Evolutionary conservation across 1,140 invertebrate genomes (phyloP).

Genomic region (Mercenaria mercenaria): DNA sequence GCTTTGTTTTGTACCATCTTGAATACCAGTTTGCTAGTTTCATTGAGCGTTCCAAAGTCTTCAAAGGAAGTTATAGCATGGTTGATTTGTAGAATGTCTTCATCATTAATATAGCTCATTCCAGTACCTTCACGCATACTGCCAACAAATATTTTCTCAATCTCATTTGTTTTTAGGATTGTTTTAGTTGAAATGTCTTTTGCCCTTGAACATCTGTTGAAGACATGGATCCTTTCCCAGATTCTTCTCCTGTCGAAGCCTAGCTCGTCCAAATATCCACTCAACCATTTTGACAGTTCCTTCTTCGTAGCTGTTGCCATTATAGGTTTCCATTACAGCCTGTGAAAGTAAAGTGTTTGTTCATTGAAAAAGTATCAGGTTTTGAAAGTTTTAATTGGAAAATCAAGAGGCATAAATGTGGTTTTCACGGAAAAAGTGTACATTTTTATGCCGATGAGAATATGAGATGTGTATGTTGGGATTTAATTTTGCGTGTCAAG

Average conservation of each 20-base stretch:
- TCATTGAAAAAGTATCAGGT: no score
- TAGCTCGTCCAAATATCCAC: background rate
- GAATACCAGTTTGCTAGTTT: background rate
- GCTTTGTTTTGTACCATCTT: background rate
- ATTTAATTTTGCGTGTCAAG: no score
- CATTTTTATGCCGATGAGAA: no score
- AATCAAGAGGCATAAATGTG: no score
- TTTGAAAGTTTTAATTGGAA: no score
- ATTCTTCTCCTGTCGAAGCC: background rate
- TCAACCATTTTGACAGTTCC: background rate
- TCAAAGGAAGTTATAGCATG: background rate
- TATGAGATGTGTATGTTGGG: no score
- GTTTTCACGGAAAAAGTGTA: no score
- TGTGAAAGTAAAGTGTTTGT: no score
- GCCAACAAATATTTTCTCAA: constrained; percentile 36
- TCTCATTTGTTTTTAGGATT: background rate
- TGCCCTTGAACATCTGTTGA: background rate
- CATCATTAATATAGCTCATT: background rate
- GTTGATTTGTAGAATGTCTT: constrained; percentile 8
- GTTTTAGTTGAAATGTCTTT: constrained; percentile 6
- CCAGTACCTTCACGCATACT: constrained; percentile 22
- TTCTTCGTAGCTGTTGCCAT: background rate
- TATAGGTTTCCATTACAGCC: no score
- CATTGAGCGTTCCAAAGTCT: background rate
- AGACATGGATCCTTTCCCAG: background rate